Conservation (phyloP, 2,888 invertebrate genomes). For the Dolomedes plantarius region DNA sequence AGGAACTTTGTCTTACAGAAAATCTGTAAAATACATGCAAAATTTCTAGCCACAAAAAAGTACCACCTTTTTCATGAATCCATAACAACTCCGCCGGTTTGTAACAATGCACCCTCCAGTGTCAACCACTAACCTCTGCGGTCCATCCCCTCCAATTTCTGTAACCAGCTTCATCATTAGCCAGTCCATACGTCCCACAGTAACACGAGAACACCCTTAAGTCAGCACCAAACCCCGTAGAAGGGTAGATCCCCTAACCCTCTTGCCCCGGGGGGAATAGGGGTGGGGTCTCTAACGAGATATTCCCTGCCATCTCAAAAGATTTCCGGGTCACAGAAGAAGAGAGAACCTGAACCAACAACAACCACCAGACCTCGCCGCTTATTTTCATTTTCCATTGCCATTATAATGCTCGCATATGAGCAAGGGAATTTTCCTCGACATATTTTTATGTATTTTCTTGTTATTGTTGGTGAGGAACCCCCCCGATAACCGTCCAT, state of each 20-base stretch:
- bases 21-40: no score
- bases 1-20: no score
- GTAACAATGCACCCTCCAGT: neutral
- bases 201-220: slow-evolving; percentile 16
- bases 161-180: slow-evolving; percentile 10
- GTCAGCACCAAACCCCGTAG: neutral
- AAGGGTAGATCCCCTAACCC: neutral
- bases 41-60: no score
- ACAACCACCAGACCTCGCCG: slow-evolving; percentile 35
- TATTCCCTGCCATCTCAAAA: slow-evolving; percentile 40
- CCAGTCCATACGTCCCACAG: neutral
- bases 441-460: slow-evolving; percentile 47
- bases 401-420: slow-evolving; percentile 63
- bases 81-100: no score
- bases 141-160: neutral
- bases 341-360: slow-evolving; percentile 9
- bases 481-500: slow-evolving; percentile 12
- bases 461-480: slow-evolving; percentile 42
- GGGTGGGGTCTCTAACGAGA: slow-evolving; percentile 21
- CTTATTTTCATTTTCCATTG: slow-evolving; percentile 52
- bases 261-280: neutral
- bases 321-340: slow-evolving; percentile 68
- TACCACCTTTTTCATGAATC: no score
- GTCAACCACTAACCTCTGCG: neutral
- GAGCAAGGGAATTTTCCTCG: slow-evolving; percentile 67